Conservation (phyloP, 2,113 vertebrate species). For the Heterocephalus glaber region DNA sequence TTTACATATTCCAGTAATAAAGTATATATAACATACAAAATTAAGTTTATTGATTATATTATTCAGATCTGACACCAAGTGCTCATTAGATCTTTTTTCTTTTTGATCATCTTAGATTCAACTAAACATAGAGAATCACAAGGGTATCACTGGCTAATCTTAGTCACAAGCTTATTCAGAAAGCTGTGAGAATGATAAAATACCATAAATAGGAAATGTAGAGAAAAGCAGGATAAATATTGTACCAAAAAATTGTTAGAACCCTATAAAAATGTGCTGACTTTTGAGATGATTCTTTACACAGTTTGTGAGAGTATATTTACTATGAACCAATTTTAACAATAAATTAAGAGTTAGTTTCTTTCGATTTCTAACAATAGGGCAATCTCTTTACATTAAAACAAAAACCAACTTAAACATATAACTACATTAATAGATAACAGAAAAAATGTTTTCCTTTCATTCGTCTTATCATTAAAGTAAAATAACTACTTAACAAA, state of each 20-base stretch:
- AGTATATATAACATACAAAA: neutral
- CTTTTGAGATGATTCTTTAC: neutral
- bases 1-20: neutral
- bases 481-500: conserved; percentile 22
- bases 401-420: neutral
- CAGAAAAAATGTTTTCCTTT: neutral
- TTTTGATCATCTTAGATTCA: neutral
- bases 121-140: neutral
- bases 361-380: neutral
- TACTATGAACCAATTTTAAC: neutral
- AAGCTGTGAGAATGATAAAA: neutral
- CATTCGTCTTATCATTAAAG: neutral
- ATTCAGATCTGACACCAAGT: neutral
- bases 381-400: neutral
- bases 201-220: neutral
- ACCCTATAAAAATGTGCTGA: neutral
- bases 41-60: neutral
- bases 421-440: neutral
- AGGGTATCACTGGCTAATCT: neutral
- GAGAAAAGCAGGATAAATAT: neutral
- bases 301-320: neutral
- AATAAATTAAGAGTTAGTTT: neutral
- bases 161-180: neutral
- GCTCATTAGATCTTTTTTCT: neutral
- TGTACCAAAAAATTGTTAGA: neutral